Evolutionary conservation across 2,797 vertebrate species (phyloP).

Genomic region (Sebastes melanostomus): DNA sequence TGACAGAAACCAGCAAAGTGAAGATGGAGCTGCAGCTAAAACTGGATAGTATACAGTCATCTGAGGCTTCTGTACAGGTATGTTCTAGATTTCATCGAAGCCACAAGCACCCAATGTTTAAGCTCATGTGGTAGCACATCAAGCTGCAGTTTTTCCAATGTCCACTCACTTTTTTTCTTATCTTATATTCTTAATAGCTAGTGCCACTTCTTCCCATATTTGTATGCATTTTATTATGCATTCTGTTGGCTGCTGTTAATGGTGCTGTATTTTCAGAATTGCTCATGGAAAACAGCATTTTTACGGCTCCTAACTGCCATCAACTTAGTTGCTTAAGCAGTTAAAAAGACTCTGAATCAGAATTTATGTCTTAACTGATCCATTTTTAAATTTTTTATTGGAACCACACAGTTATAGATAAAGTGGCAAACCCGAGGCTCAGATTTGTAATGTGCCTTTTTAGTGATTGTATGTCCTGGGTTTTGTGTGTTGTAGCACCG

Average conservation of each 20-base stretch:
- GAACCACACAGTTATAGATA: not conserved
- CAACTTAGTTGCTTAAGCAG: not conserved
- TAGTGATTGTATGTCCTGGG: not conserved
- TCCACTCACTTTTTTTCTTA: no score
- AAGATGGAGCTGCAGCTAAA: slow-evolving; percentile 93
- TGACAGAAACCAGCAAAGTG: slow-evolving; percentile 87
- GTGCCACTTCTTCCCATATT: not conserved
- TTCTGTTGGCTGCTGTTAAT: not conserved
- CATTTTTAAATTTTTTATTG: accelerated
- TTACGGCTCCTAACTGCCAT: not conserved
- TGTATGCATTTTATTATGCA: not conserved
- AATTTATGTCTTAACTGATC: no score
- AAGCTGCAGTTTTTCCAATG: no score
- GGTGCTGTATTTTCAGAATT: not conserved
- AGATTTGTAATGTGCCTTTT: not conserved
- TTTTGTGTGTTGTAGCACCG: slow-evolving; percentile 80
- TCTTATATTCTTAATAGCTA: not conserved
- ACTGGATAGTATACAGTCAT: slow-evolving; percentile 91
- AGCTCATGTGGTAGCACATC: not conserved
- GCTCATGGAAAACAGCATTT: not conserved
- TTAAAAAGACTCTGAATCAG: not conserved
- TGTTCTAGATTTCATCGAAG: not conserved
- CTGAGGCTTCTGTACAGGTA: slow-evolving; percentile 91
- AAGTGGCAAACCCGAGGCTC: not conserved
- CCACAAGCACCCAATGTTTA: accelerated